phyloP scores from a whole-genome alignment of 2,888 invertebrate genomes.

The Sphaeridia pumilis region DNA sequence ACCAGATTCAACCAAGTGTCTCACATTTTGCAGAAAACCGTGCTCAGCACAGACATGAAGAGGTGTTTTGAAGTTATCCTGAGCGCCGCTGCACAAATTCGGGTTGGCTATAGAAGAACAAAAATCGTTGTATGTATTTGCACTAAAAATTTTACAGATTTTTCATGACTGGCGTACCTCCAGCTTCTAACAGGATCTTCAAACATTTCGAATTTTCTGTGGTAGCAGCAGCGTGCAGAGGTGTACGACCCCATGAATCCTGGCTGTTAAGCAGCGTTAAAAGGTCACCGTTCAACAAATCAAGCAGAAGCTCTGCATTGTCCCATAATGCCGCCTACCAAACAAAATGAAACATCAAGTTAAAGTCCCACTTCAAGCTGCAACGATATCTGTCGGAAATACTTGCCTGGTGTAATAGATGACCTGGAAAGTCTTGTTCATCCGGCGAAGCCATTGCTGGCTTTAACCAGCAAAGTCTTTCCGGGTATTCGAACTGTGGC shows the following conservation, averaged over 20 bases:
- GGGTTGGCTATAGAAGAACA: constrained; percentile 46
- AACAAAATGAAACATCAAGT: constrained; percentile 7
- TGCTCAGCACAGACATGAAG: constrained; percentile 70
- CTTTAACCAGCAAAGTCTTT: too few relatives aligned
- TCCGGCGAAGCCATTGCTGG: constrained; percentile 35
- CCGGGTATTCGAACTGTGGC: too few relatives aligned
- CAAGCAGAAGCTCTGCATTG: constrained; percentile 70
- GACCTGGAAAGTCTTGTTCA: constrained; percentile 55
- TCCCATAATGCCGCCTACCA: constrained; percentile 72
- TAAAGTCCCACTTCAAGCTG: background rate
- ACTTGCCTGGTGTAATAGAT: constrained; percentile 59
- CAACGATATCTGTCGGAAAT: background rate
- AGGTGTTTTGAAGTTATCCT: constrained; percentile 50
- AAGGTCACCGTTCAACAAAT: constrained; percentile 58
- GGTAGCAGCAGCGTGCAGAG: constrained; percentile 70
- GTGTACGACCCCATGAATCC: constrained; percentile 62
- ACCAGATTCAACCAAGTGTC: constrained; percentile 53
- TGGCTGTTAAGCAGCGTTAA: constrained; percentile 53
- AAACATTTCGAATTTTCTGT: constrained; percentile 65
- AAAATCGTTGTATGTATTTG: background rate
- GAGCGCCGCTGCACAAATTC: constrained; percentile 52
- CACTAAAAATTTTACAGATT: background rate
- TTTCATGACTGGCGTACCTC: constrained; percentile 40
- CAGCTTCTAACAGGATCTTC: constrained; percentile 56
- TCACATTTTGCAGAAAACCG: constrained; percentile 60